Base-by-base conservation (phyloP, 2,888 invertebrate species). In the Ceramica pisi region DNA sequence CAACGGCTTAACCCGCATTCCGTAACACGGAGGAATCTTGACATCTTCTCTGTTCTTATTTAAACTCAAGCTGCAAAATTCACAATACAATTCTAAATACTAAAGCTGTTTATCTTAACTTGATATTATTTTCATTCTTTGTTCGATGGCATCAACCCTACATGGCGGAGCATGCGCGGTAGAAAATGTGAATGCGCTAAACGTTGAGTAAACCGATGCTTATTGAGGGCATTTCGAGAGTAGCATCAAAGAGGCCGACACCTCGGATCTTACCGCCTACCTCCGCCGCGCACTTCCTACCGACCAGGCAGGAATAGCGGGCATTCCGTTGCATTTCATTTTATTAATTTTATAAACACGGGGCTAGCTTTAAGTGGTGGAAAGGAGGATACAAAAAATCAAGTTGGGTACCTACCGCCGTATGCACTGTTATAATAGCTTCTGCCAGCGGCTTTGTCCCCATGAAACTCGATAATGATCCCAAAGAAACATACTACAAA, bases 181-280 rank as follows among this genome's bases (percentile, higher is more conserved):
- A 88, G 89, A 92, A 92, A 93, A 94, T 93, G 92, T 90, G 86
- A 87, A 87, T 86, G 84, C 87, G 94, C 92, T 95, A 95, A 95
- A 88, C 90, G 92, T 78, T 91, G 85, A 88, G 93, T 90, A 95
- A 93, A 94, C 94, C 69, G 71, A 91, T 90, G 92, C 94, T 95
- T 93, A 95, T 94, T 94, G 94, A 92, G 91, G 91, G 93, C 92
- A 94, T 92, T 93, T 93, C 81, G 90, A 90, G 88, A 85, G 90
- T 81, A 79, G 82, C 14, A 81, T 92, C 93, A 94, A 95, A 94
- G 89, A 86, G 72, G 88, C 95, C 94, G 94, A 87, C 85, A 81
- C 81, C 78, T 87, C 81, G 84, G 79, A 88, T 87, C 86, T 88
- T 72, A 74, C 89, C 91, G 92, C 91, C 90, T 86, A 89, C 90